Evolutionary conservation across 2,888 invertebrate genomes (phyloP).

Genomic region (Trissolcus japonicus): DNA sequence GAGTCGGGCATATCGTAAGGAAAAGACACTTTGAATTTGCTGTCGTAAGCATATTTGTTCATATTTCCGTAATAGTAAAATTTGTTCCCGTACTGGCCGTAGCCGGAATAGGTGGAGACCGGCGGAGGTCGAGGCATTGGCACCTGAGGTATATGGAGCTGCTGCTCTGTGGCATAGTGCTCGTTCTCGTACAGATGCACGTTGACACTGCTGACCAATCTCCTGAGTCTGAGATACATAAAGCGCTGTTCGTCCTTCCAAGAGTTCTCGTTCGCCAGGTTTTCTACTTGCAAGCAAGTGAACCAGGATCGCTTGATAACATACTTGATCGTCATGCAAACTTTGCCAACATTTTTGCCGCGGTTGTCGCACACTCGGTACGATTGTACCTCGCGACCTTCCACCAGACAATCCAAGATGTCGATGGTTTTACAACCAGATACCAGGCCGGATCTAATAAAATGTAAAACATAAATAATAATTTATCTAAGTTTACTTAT

Average conservation of each 20-base stretch:
- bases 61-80: slow-evolving; percentile 74
- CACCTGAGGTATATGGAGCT: slow-evolving; percentile 53
- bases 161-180: slow-evolving; percentile 66
- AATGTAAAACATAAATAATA: background rate
- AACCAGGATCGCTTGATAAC: slow-evolving; percentile 72
- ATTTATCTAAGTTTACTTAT: background rate
- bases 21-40: slow-evolving; percentile 62
- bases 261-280: slow-evolving; percentile 63
- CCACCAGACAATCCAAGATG: slow-evolving; percentile 70
- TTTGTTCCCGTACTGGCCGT: slow-evolving; percentile 71
- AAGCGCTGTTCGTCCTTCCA: slow-evolving; percentile 73
- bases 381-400: slow-evolving; percentile 68
- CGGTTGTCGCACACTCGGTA: slow-evolving; percentile 64
- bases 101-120: slow-evolving; percentile 71
- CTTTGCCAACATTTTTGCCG: slow-evolving; percentile 48
- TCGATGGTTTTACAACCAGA: slow-evolving; percentile 73
- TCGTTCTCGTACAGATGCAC: slow-evolving; percentile 66
- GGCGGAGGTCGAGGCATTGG: slow-evolving; percentile 62
- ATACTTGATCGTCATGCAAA: slow-evolving; percentile 70
- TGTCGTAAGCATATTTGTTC: slow-evolving; percentile 71
- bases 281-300: slow-evolving; percentile 67
- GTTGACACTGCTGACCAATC: slow-evolving; percentile 71
- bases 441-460: slow-evolving; percentile 65
- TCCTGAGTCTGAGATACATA: slow-evolving; percentile 72
- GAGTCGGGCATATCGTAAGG: slow-evolving; percentile 42